phyloP scores from a whole-genome alignment of 2,888 invertebrate species.

The Xestia c-nigrum region DNA sequence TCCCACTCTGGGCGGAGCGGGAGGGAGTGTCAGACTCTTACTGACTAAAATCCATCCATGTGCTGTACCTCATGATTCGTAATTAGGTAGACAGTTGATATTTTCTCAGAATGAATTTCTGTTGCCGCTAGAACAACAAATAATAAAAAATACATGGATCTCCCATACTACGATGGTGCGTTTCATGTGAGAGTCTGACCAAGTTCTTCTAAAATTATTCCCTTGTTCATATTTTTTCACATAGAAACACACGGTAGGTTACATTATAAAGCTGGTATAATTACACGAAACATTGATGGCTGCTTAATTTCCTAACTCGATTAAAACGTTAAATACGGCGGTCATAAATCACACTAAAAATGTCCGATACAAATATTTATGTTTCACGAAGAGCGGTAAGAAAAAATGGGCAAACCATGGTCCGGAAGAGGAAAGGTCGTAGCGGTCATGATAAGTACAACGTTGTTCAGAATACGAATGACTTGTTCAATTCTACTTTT shows the following conservation, averaged over 20 bases:
- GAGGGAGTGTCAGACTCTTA: too few species aligned
- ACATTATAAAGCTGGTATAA: background rate
- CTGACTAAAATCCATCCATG: too few species aligned
- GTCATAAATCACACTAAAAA: background rate
- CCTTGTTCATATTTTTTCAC: background rate
- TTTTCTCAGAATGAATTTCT: too few species aligned
- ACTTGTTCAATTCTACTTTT: background rate
- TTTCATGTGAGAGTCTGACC: too few species aligned
- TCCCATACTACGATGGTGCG: too few species aligned
- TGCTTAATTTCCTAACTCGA: background rate
- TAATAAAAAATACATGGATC: too few species aligned
- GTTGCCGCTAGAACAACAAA: too few species aligned
- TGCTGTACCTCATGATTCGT: too few species aligned
- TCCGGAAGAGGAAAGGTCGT: background rate
- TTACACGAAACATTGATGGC: background rate
- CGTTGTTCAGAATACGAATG: constrained; percentile 26
- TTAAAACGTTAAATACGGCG: background rate
- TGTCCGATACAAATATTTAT: constrained; percentile 13
- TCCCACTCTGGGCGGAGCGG: too few species aligned
- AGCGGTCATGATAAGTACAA: background rate
- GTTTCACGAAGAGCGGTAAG: background rate
- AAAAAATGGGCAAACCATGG: background rate
- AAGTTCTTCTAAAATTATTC: background rate
- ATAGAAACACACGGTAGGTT: background rate
- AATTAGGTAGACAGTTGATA: too few species aligned